Evolutionary conservation across 2,888 invertebrate species (phyloP).

Genomic region (Ophion costatus): DNA sequence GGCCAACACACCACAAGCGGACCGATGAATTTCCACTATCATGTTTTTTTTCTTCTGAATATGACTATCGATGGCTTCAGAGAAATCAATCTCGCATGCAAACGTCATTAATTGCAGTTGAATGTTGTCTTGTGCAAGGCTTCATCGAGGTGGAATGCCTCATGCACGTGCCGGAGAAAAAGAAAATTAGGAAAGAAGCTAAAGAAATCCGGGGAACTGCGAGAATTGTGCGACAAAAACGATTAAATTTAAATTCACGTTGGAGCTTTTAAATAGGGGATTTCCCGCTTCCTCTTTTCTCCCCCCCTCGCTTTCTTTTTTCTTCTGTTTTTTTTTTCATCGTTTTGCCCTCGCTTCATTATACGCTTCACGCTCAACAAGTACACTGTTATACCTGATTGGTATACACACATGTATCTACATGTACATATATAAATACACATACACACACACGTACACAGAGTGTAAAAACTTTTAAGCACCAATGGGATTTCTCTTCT

Average conservation of each 20-base stretch:
- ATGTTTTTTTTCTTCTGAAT: no score
- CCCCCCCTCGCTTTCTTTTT: background rate
- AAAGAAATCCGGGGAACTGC: slow-evolving; percentile 15
- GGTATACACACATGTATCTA: background rate
- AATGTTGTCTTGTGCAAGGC: background rate
- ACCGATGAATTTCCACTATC: no score
- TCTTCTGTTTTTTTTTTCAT: background rate
- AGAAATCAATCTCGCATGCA: no score
- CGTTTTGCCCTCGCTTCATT: slow-evolving; percentile 1
- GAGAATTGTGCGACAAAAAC: slow-evolving; percentile 42
- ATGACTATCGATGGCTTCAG: no score
- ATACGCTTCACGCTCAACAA: slow-evolving; percentile 38
- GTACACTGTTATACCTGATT: slow-evolving; percentile 38
- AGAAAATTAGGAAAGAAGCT: slow-evolving; percentile 1
- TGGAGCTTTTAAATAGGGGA: slow-evolving; percentile 39
- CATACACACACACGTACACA: background rate
- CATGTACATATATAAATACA: background rate
- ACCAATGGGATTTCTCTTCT: slow-evolving; percentile 21
- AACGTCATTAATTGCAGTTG: no score
- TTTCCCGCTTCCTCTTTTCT: slow-evolving; percentile 4
- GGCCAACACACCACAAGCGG: no score
- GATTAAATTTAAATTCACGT: slow-evolving; percentile 54
- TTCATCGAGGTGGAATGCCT: slow-evolving; percentile 1
- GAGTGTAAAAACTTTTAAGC: slow-evolving; percentile 31
- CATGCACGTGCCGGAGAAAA: slow-evolving; percentile 15